Evolutionary conservation across 2,888 invertebrate genomes (phyloP).

Genomic region (Cerceris ruficornis): DNA sequence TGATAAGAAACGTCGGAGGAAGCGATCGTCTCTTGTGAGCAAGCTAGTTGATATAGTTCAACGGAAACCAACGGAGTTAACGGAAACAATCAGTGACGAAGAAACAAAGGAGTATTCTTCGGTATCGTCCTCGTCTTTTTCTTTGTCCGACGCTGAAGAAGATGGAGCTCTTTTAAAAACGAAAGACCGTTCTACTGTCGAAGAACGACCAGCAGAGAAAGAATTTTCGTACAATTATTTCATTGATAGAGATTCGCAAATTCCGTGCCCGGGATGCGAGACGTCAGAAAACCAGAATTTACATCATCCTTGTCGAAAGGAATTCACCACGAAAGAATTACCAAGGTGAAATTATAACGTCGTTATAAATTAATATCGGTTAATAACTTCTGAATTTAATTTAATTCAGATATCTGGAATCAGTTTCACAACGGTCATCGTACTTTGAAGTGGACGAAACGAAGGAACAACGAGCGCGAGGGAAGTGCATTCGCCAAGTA

Average conservation of each 20-base stretch:
- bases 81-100: constrained; percentile 7
- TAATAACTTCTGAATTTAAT: neutral
- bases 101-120: constrained; percentile 43
- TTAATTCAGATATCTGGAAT: constrained; percentile 47
- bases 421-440: constrained; percentile 54
- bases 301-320: constrained; percentile 43
- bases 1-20: constrained; percentile 29
- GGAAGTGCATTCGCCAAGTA: constrained; percentile 22
- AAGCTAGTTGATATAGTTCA: constrained; percentile 64
- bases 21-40: constrained; percentile 60
- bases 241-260: constrained; percentile 27
- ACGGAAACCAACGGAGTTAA: constrained; percentile 28
- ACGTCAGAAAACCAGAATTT: constrained; percentile 32
- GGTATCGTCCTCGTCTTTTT: constrained; percentile 47
- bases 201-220: neutral
- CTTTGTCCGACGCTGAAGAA: constrained; percentile 36
- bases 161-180: constrained; percentile 25
- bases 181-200: constrained; percentile 1
- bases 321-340: constrained; percentile 51
- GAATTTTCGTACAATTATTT: constrained; percentile 18
- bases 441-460: constrained; percentile 74
- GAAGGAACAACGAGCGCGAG: constrained; percentile 17
- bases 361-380: neutral
- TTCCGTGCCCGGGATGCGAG: constrained; percentile 51
- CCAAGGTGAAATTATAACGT: constrained; percentile 51